phyloP scores from a whole-genome alignment of 2,113 vertebrate genomes.

The Scartelaos histophorus region DNA sequence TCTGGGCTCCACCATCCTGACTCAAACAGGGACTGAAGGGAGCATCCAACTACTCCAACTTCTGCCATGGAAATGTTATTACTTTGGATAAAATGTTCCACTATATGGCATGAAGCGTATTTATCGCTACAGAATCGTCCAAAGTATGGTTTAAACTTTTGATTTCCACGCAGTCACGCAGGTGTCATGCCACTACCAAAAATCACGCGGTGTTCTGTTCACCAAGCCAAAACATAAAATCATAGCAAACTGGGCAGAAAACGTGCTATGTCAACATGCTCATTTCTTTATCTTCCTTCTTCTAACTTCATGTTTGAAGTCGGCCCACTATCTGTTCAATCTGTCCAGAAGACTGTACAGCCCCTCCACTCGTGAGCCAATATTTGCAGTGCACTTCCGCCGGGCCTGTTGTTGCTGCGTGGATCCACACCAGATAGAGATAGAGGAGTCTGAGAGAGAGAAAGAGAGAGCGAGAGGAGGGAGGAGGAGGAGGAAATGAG shows the following conservation, averaged over 20 bases:
- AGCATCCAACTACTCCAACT: too few relatives aligned
- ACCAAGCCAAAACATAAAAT: background rate
- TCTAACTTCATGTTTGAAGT: background rate
- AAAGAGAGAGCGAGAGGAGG: constrained; percentile 25
- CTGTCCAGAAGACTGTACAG: background rate
- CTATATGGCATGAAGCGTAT: too few relatives aligned
- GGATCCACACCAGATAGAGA: constrained; percentile 54
- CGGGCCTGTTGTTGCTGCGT: constrained; percentile 75
- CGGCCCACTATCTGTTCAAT: background rate
- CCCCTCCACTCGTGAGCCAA: constrained; percentile 56
- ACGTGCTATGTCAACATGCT: background rate
- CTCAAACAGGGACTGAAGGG: too few relatives aligned
- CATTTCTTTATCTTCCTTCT: background rate
- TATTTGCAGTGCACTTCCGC: constrained; percentile 48
- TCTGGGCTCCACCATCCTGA: too few relatives aligned
- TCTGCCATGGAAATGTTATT: too few relatives aligned
- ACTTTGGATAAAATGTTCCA: too few relatives aligned
- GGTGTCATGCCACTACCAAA: too few relatives aligned
- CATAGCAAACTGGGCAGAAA: background rate
- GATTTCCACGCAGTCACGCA: too few relatives aligned
- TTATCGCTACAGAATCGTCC: too few relatives aligned
- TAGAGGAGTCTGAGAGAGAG: constrained; percentile 14
- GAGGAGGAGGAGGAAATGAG: constrained; percentile 81
- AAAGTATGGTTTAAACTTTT: too few relatives aligned
- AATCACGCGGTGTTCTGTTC: too few relatives aligned